phyloP scores from a whole-genome alignment of 2,888 invertebrate species.

The Dasysyrphus tricinctus region DNA sequence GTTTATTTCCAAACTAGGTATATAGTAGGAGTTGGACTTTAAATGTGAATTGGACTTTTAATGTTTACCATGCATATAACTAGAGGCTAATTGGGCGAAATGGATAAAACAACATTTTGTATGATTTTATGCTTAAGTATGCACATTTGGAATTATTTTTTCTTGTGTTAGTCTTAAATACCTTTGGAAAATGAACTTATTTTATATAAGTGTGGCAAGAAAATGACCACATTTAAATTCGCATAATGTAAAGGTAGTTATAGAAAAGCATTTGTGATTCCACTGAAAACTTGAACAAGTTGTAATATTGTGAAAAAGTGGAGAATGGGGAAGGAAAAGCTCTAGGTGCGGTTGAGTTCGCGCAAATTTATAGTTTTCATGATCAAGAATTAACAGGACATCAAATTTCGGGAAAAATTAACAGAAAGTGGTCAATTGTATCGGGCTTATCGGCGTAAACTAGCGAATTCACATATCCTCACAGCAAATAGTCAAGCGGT shows the following conservation, averaged over 20 bases:
- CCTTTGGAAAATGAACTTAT: not conserved
- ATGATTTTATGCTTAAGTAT: not conserved
- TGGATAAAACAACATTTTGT: not conserved
- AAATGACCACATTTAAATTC: not conserved
- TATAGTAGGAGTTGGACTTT: not conserved
- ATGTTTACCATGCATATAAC: conserved; percentile 11
- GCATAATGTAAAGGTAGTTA: not conserved
- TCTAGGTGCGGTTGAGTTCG: too few species aligned
- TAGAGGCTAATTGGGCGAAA: conserved; percentile 1
- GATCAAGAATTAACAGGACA: too few species aligned
- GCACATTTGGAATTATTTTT: not conserved
- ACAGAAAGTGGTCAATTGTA: too few species aligned
- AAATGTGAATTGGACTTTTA: conserved; percentile 6
- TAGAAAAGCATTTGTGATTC: too few species aligned
- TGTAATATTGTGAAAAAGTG: too few species aligned
- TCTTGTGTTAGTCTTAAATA: not conserved
- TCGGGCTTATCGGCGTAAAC: too few species aligned
- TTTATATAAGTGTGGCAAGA: not conserved
- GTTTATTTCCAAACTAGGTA: not conserved
- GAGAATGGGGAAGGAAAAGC: too few species aligned
- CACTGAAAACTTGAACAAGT: too few species aligned
- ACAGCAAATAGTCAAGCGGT: too few species aligned
- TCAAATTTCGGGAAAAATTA: too few species aligned
- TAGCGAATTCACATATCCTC: too few species aligned
- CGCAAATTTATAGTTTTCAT: too few species aligned